These are phyloP conservation scores for Marronus borbonicus DNA, from an alignment of 2,888 invertebrate species.

Conservation along the genomic window DNA sequence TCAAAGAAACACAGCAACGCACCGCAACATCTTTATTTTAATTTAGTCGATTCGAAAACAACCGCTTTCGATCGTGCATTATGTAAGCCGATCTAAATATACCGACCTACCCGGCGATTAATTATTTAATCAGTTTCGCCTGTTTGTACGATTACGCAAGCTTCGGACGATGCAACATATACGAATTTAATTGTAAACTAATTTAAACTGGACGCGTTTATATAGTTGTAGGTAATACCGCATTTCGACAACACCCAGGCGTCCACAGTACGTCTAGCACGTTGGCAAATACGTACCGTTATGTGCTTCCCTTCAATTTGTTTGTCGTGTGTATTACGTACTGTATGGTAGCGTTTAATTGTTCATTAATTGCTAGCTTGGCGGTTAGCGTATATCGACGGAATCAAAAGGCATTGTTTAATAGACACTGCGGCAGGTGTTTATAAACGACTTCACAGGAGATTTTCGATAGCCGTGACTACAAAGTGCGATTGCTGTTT, in stretches of 20 bases:
- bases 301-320: not conserved
- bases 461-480: not conserved
- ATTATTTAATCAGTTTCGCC: not conserved
- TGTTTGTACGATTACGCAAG: not conserved
- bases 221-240: too few relatives aligned
- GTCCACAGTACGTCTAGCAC: too few relatives aligned
- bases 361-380: slow-evolving; percentile 8
- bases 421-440: not conserved
- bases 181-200: slow-evolving; percentile 10
- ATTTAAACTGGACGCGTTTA: not conserved
- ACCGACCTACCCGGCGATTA: not conserved
- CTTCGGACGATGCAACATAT: not conserved
- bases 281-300: not conserved
- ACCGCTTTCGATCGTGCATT: not conserved
- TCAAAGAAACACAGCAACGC: too few relatives aligned
- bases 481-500: too few relatives aligned
- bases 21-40: too few relatives aligned
- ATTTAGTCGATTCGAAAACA: too few relatives aligned
- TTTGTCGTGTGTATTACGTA: not conserved
- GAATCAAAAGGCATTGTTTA: not conserved
- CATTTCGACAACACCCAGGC: too few relatives aligned
- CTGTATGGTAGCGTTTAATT: not conserved
- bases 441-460: not conserved
- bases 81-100: not conserved
- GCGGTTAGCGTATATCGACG: not conserved